phyloP scores from a whole-genome alignment of 2,797 vertebrate species.

The Hippopotamyrus pictus region DNA sequence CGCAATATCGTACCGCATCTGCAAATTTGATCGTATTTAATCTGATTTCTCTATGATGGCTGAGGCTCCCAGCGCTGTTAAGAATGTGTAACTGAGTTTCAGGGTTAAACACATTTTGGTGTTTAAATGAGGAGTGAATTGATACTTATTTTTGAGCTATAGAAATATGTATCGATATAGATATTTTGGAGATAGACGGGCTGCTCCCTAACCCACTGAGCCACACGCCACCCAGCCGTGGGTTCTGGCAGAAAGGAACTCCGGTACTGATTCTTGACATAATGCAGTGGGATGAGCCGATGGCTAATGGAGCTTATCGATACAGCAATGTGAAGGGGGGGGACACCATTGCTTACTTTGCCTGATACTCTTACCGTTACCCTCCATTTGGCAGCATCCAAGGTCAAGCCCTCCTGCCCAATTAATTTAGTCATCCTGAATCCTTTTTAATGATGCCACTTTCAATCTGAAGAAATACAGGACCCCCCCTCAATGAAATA shows the following conservation, averaged over 20 bases:
- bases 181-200: background rate
- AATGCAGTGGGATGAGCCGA: background rate
- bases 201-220: background rate
- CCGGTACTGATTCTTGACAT: background rate
- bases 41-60: background rate
- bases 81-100: background rate
- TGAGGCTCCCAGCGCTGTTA: background rate
- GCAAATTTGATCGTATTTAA: background rate
- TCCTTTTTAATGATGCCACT: background rate
- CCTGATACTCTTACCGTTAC: background rate
- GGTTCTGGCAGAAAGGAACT: background rate
- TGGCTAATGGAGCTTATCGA: background rate
- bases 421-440: background rate
- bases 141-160: background rate
- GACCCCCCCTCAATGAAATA: background rate
- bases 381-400: background rate
- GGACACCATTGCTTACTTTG: background rate
- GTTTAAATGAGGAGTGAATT: background rate
- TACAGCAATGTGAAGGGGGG: background rate
- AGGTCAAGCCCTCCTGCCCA: background rate
- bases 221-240: background rate
- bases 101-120: background rate
- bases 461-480: background rate
- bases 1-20: background rate
- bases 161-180: background rate